Conservation (phyloP, 1,140 invertebrate genomes). For the Apis florea region DNA sequence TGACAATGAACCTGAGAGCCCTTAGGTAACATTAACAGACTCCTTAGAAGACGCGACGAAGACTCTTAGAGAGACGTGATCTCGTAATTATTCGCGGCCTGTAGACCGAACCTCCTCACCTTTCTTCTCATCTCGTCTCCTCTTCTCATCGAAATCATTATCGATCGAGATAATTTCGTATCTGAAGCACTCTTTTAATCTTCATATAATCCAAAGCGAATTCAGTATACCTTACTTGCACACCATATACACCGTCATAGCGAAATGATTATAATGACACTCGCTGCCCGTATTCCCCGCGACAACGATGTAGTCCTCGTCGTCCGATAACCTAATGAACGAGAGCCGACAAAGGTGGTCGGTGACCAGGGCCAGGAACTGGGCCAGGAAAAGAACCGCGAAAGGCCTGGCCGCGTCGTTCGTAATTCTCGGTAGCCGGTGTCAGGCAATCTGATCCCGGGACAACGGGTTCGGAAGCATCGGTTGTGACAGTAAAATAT, state of each 20-base stretch:
- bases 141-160: not conserved
- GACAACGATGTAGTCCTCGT: not conserved
- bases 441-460: constrained; percentile 75
- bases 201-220: too few relatives aligned
- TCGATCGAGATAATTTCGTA: too few relatives aligned
- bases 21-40: constrained; percentile 62
- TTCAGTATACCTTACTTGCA: too few relatives aligned
- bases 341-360: not conserved
- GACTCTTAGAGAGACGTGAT: constrained; percentile 67
- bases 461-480: constrained; percentile 78
- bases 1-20: constrained; percentile 74
- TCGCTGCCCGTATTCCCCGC: not conserved
- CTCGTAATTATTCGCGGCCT: constrained; percentile 66
- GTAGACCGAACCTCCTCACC: constrained; percentile 57
- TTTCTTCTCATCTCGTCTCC: constrained; percentile 11
- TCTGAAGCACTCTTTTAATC: too few relatives aligned
- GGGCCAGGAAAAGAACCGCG: not conserved
- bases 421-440: constrained; percentile 73
- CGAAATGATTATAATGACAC: not conserved
- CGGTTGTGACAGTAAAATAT: constrained; percentile 79
- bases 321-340: not conserved
- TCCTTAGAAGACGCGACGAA: constrained; percentile 57
- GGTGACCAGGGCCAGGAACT: not conserved
- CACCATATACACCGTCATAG: too few relatives aligned
- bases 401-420: constrained; percentile 60